Conservation (phyloP, 2,113 vertebrate genomes). For the Typhlomys cinereus region DNA sequence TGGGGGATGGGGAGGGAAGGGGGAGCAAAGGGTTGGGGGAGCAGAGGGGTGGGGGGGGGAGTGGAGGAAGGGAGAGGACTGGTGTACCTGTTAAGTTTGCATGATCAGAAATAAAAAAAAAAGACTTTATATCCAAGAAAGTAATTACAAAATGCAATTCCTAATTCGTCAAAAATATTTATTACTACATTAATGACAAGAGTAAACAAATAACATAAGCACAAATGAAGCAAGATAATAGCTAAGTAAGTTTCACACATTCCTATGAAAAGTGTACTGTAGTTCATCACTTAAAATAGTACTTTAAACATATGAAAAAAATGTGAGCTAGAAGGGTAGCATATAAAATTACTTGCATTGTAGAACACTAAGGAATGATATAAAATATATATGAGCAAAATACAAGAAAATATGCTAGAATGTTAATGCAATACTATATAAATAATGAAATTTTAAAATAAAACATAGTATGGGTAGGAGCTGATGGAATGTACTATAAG, state of each 20-base stretch:
- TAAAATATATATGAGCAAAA: not conserved
- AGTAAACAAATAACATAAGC: not conserved
- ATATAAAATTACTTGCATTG: not conserved
- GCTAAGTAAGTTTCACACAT: not conserved
- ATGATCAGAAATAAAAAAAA: too few relatives aligned
- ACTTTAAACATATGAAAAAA: constrained; percentile 16
- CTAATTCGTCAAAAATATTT: not conserved
- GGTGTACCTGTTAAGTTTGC: too few relatives aligned
- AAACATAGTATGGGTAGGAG: not conserved
- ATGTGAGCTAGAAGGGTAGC: not conserved
- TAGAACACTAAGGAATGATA: not conserved
- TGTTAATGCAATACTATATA: not conserved
- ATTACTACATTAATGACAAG: not conserved
- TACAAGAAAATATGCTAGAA: not conserved
- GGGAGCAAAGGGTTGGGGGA: too few relatives aligned
- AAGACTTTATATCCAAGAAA: not conserved
- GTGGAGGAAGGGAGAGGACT: too few relatives aligned
- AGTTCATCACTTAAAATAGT: not conserved
- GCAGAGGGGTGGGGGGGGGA: too few relatives aligned
- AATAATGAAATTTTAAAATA: constrained; percentile 1
- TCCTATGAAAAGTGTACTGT: not conserved
- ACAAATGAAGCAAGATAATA: not conserved
- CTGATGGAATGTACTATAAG: too few relatives aligned
- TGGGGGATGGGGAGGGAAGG: too few relatives aligned
- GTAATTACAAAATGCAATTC: not conserved